phyloP scores from a whole-genome alignment of 2,797 vertebrate genomes.

The Enteromius argenteus region DNA sequence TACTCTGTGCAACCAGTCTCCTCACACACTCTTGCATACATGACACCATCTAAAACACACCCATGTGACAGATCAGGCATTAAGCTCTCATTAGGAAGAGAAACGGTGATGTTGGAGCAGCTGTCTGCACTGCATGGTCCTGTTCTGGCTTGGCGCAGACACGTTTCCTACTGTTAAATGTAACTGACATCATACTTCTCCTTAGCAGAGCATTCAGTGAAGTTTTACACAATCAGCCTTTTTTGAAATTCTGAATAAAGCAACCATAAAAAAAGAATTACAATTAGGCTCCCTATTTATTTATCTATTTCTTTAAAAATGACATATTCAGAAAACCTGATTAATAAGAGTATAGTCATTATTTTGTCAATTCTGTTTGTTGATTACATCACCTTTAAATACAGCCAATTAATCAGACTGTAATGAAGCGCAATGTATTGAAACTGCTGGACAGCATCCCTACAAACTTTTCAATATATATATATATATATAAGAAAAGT shows the following conservation, averaged over 20 bases:
- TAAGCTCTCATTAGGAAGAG: slow-evolving; percentile 54
- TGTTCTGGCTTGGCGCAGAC: slow-evolving; percentile 32
- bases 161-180: slow-evolving; percentile 41
- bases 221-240: slow-evolving; percentile 1
- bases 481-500: background rate
- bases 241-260: background rate
- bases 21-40: slow-evolving; percentile 49
- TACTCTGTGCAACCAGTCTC: slow-evolving; percentile 41
- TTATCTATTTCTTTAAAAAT: background rate
- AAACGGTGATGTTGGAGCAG: slow-evolving; percentile 47
- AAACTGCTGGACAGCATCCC: slow-evolving; percentile 61
- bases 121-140: slow-evolving; percentile 39
- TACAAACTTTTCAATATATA: background rate
- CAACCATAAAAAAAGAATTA: background rate
- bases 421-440: slow-evolving; percentile 32
- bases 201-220: background rate
- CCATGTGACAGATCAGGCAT: slow-evolving; percentile 49
- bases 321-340: background rate
- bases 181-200: slow-evolving; percentile 20
- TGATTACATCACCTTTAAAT: background rate
- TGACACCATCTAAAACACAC: slow-evolving; percentile 61
- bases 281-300: background rate
- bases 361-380: background rate
- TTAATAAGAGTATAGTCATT: background rate
- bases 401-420: background rate